Evolutionary conservation across 2,113 vertebrate species (phyloP).

Genomic region (Larimichthys crocea): DNA sequence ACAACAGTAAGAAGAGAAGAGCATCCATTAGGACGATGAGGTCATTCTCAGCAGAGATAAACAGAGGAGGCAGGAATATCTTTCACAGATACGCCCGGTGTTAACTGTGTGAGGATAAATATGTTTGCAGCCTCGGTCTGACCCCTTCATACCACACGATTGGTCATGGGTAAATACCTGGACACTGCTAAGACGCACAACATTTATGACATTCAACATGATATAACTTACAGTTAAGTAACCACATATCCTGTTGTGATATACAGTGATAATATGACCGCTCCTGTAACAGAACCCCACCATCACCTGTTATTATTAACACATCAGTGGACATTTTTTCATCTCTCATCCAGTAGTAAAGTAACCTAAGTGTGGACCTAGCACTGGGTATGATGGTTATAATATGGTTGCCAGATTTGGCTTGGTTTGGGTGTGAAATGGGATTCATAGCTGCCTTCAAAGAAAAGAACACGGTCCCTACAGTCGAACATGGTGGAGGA

Average conservation of each 20-base stretch:
- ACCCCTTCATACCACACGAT: neutral
- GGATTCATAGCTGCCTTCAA: too few species aligned
- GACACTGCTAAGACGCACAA: neutral
- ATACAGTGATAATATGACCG: neutral
- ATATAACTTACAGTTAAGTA: neutral
- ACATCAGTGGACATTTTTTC: neutral
- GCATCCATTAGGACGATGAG: neutral
- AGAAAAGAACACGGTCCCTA: too few species aligned
- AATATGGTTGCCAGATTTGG: neutral
- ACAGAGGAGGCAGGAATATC: neutral
- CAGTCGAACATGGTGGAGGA: too few species aligned
- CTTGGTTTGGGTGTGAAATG: neutral
- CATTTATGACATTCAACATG: neutral
- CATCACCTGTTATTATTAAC: neutral
- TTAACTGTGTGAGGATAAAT: neutral
- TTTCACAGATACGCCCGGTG: neutral
- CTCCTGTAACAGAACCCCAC: neutral
- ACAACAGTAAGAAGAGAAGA: neutral
- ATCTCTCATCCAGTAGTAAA: too few species aligned
- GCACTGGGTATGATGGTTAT: neutral
- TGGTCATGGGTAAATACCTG: neutral
- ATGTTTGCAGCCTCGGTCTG: too few species aligned
- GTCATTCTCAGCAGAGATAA: neutral
- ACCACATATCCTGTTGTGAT: neutral
- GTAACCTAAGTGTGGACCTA: too few species aligned